Evolutionary conservation across 2,888 invertebrate species (phyloP).

Genomic region (Lepeophtheirus nordmannii): DNA sequence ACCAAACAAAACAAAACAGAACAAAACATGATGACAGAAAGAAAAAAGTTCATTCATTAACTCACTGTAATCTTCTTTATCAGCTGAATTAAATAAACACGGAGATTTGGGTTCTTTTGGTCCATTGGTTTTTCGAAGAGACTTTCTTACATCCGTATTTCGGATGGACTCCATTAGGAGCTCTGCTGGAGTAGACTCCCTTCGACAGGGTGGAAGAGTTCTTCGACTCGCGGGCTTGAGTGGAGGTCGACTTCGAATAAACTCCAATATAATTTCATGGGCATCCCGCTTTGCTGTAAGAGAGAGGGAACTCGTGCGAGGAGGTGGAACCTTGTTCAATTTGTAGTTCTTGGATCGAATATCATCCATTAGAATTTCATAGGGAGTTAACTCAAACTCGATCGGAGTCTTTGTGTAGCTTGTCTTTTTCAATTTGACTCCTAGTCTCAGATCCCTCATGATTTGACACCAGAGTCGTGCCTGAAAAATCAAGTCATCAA

Average conservation of each 20-base stretch:
- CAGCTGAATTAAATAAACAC: too few relatives aligned
- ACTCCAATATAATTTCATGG: conserved; percentile 85
- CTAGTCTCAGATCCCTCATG: conserved; percentile 73
- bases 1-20: too few relatives aligned
- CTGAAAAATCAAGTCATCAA: conserved; percentile 38
- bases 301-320: conserved; percentile 40
- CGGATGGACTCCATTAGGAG: conserved; percentile 68
- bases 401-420: conserved; percentile 35
- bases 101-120: neutral
- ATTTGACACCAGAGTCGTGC: conserved; percentile 91
- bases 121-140: conserved; percentile 11
- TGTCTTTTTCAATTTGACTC: conserved; percentile 81
- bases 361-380: conserved; percentile 91
- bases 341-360: conserved; percentile 76
- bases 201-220: conserved; percentile 52
- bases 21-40: too few relatives aligned
- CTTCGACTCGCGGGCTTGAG: conserved; percentile 57
- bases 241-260: conserved; percentile 86
- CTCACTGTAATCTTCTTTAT: too few relatives aligned
- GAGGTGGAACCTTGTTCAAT: conserved; percentile 58
- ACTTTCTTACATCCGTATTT: conserved; percentile 22
- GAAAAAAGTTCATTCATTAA: too few relatives aligned
- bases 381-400: conserved; percentile 85
- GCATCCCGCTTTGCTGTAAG: conserved; percentile 60
- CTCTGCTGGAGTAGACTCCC: conserved; percentile 61